Conservation (phyloP, 2,888 invertebrate genomes). For the Hydraecia micacea region DNA sequence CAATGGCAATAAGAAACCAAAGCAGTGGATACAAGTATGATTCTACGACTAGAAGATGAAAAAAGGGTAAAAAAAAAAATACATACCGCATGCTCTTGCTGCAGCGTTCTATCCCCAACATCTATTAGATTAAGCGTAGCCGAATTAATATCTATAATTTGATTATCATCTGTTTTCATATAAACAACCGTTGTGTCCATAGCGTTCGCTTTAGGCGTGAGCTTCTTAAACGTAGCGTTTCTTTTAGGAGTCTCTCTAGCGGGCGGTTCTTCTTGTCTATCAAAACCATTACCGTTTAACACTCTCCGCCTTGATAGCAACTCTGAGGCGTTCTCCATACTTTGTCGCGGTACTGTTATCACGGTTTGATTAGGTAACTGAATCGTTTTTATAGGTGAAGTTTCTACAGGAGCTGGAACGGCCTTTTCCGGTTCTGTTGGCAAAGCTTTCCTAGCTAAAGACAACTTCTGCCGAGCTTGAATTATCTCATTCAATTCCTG, state of each 20-base stretch:
- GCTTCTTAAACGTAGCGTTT: constrained; percentile 84
- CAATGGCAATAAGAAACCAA: neutral
- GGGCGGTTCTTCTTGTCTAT: constrained; percentile 77
- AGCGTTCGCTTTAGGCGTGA: constrained; percentile 77
- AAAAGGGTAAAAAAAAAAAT: neutral
- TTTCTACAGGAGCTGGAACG: constrained; percentile 75
- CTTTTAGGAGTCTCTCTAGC: constrained; percentile 81
- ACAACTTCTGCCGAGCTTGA: constrained; percentile 86
- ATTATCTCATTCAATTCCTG: constrained; percentile 87
- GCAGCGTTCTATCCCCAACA: constrained; percentile 75
- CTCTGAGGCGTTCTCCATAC: constrained; percentile 86
- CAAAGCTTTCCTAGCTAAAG: constrained; percentile 83
- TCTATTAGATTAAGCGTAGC: constrained; percentile 85
- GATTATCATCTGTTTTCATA: constrained; percentile 78
- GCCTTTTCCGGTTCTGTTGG: constrained; percentile 80
- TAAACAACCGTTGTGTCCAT: constrained; percentile 84
- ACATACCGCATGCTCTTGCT: constrained; percentile 76
- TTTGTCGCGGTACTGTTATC: constrained; percentile 84
- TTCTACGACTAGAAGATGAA: neutral
- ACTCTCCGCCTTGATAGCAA: constrained; percentile 83
- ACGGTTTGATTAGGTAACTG: constrained; percentile 84
- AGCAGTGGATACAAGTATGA: neutral
- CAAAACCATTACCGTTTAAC: constrained; percentile 75
- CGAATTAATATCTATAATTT: constrained; percentile 87
- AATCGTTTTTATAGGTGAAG: constrained; percentile 81